Evolutionary conservation across 2,888 invertebrate species (phyloP).

Genomic region (Mythimna albipuncta): DNA sequence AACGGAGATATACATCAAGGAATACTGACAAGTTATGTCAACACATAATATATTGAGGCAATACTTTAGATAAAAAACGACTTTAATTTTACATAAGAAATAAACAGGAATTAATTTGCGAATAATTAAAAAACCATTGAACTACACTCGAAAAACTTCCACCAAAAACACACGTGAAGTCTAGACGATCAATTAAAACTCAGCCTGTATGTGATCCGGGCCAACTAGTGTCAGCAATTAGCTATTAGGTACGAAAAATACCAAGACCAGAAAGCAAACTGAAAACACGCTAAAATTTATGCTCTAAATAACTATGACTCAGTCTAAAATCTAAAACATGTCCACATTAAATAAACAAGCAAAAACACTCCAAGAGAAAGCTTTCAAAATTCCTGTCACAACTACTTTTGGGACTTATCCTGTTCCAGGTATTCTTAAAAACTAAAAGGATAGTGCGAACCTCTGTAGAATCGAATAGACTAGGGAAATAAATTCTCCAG

Average conservation of each 20-base stretch:
- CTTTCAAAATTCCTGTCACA: constrained; percentile 27
- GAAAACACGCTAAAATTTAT: neutral
- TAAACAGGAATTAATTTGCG: too few species aligned
- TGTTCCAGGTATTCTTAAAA: constrained; percentile 21
- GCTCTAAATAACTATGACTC: neutral
- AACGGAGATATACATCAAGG: too few species aligned
- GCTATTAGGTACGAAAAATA: neutral
- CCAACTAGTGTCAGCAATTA: neutral
- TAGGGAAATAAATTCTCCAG: constrained; percentile 50
- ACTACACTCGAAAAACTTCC: too few species aligned
- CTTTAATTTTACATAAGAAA: too few species aligned
- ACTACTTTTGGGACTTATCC: constrained; percentile 16
- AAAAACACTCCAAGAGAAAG: constrained; percentile 37
- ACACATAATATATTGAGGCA: too few species aligned
- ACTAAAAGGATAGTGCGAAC: constrained; percentile 22
- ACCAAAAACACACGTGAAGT: too few species aligned
- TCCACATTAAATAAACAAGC: constrained; percentile 19
- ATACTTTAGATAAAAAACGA: too few species aligned
- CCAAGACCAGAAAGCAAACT: neutral
- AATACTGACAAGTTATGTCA: too few species aligned
- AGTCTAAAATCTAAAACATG: constrained; percentile 18
- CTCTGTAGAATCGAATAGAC: constrained; percentile 8
- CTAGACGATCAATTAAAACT: neutral
- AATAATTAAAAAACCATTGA: too few species aligned
- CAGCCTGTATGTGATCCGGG: neutral